Evolutionary conservation across 2,888 invertebrate genomes (phyloP), one percentile per base, ranked within the genome.

Genomic region (Xestoiulus laeticollis): DNA sequence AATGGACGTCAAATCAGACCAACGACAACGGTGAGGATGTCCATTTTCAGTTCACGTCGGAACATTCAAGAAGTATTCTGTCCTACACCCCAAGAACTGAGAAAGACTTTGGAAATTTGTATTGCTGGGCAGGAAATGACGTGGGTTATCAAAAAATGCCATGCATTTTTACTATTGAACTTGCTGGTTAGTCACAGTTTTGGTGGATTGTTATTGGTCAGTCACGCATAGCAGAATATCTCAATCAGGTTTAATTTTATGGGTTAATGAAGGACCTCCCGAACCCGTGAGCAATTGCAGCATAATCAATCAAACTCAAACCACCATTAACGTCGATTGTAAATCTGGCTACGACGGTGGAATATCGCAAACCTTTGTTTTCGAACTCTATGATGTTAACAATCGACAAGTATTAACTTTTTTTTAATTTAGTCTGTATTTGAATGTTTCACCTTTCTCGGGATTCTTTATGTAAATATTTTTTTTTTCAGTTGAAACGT

Each of bases 241-340:
- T n/a, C 19, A 84, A 33, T 84, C 85, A 8, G 19, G 26, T 19
- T 26, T 1, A 30, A 32, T 84, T 22, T 84, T 2, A 14, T 84
- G 5, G 6, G 16, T 84, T 26, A 68, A 0, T 1, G 38, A 85
- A 85, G 97, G 97, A 91, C 96, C 96, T 85, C 97, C 97, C 8
- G 96, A 97, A 91, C 95, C 96, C 87, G 94, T 97, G 88, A 95
- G 96, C 91, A 97, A 97, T 93, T 97, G 97, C 92, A 95, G 96
- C 26, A 95, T 97, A 43, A 95, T 95, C 88, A 97, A 97, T 92
- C 96, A 97, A 92, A 97, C 97, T 88, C 94, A 94, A 89, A 96
- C 97, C 91, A 95, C 96, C 0, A 91, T 97, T 88, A 95, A 95
- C 91, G 96, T 97, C 86, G 96, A 96, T 90, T 97, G 97, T 92